Conservation (phyloP, 2,888 invertebrate species). For the Zhuqinia jingwanae region DNA sequence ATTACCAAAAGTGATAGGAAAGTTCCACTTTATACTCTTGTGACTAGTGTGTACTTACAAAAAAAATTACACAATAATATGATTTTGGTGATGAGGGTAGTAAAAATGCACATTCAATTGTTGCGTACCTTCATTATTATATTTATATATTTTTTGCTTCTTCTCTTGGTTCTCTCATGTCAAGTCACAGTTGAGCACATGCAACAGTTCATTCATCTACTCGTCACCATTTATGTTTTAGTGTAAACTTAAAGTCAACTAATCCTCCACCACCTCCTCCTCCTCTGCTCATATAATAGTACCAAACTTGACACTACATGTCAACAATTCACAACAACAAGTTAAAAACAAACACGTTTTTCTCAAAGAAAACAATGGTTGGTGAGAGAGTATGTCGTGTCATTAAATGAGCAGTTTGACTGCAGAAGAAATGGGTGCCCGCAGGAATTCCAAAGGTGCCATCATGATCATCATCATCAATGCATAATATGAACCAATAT, state of each 20-base stretch:
- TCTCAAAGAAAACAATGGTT: constrained; percentile 11
- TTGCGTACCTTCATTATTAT: neutral
- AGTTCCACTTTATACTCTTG: neutral
- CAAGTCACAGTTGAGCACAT: constrained; percentile 1
- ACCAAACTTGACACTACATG: neutral
- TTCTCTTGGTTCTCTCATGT: too few species aligned
- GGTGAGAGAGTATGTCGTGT: neutral
- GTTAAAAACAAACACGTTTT: constrained; percentile 19
- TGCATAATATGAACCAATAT: too few species aligned
- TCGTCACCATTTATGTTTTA: neutral
- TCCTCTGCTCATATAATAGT: too few species aligned
- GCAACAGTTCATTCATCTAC: constrained; percentile 31
- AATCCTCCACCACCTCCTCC: too few species aligned
- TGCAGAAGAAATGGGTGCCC: neutral
- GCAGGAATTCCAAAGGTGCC: constrained; percentile 3
- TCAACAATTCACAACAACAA: constrained; percentile 13
- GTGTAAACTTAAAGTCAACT: neutral
- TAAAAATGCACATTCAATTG: constrained; percentile 22
- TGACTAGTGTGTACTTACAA: too few species aligned
- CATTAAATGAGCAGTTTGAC: neutral
- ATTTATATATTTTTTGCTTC: constrained; percentile 1
- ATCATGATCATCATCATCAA: too few species aligned
- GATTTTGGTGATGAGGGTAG: neutral
- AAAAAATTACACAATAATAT: neutral
- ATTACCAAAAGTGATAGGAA: constrained; percentile 9